Base-by-base conservation (phyloP, 2,888 invertebrate genomes). In the Chloromyia formosa region DNA sequence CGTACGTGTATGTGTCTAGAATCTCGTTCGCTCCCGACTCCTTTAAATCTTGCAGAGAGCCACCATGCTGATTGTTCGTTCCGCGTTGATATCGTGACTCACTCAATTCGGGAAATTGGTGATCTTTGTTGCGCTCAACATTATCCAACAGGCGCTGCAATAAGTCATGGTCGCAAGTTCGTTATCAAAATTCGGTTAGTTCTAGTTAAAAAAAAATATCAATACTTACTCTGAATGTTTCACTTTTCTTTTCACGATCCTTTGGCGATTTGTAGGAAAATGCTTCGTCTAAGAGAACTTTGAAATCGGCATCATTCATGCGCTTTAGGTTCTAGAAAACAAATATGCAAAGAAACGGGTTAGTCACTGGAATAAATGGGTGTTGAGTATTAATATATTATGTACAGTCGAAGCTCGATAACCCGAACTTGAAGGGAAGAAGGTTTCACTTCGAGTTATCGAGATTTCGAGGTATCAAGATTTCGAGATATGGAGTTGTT, bases 241-340 rank as follows among this genome's bases (percentile, higher is more conserved):
- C 89, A 85, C 94, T 94, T 86, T 94, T 94, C 81, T 94, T 93
- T 85, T 93, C 92, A 78, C 92, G 89, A 84, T 94, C 94, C 87
- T 93, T 93, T 74, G 94, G 94, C 83, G 91, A 90, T 85, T 93
- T 94, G 87, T 94, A 94, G 78, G 90, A 91, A 82, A 93, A 90
- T 79, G 94, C 94, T 87, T 94, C 94, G 83, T 94, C 93, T 80
- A 94, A 87, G 78, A 94, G 87, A 75, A 92, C 92, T 80, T 91
- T 90, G 78, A 94, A 87, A 83, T 92, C 90, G 75, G 89, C 89
- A 82, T 94, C 94, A 85, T 94, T 92, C 83, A 93, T 86, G 80
- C 90, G 89, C 78, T 88, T 89, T 79, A 90, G 86, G 80, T 87
- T 75, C 78, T 78, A n/a, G 49, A 16, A 76, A 75, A 20, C 14